Evolutionary conservation across 2,888 invertebrate genomes (phyloP), one percentile per base, ranked within the genome.

Genomic region (Cephus pygmeus): DNA sequence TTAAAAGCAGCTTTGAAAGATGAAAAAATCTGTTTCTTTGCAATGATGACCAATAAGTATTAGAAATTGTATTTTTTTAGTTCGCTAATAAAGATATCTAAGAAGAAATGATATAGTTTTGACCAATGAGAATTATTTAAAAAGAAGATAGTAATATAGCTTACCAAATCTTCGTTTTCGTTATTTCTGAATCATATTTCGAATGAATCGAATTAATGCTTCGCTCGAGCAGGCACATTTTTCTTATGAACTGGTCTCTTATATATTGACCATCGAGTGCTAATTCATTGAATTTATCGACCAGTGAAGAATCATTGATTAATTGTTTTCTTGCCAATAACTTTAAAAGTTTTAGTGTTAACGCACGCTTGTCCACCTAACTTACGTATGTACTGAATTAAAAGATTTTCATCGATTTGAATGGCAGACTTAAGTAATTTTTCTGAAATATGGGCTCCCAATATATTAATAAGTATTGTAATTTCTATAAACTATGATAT

Each of bases 171-270:
- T 91, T 97, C 97, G 91, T 96, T 96, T 71, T 92, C 92, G 84
- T 93, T 93, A 95, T 85, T 94, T 94, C 92, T 95, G 96, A 81
- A 95, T 94, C 79, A 98, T 92, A 92, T 98, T 98, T 23, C 96
- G 97, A 73, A 97, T 93, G 0, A 96, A 93, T 79, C 96, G 92
- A 35, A 98, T 95, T 1, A 98, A 92, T 73, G 95, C 93, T 1
- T 95, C 95, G 92, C 97, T 34, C 34, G n/a, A 2, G 12, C 68
- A 34, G 76, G 4, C 12, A 11, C 11, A 11, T 12, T 69, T 31
- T 12, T 31, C 4, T 69, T 30, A 30, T 31, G n/a, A 30, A 12
- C 4, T 36, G 36, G 12, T 36, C 1, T 15, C 12, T 15, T 4
- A 36, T 36, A n/a, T 11, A n/a, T 73, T 78, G 79, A 33, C 75